A percentile compares a stretch with the other conserved stretches of the same genome.
Evolutionary conservation across 2,888 invertebrate species (phyloP).

Genomic region (Pammene fasciana): DNA sequence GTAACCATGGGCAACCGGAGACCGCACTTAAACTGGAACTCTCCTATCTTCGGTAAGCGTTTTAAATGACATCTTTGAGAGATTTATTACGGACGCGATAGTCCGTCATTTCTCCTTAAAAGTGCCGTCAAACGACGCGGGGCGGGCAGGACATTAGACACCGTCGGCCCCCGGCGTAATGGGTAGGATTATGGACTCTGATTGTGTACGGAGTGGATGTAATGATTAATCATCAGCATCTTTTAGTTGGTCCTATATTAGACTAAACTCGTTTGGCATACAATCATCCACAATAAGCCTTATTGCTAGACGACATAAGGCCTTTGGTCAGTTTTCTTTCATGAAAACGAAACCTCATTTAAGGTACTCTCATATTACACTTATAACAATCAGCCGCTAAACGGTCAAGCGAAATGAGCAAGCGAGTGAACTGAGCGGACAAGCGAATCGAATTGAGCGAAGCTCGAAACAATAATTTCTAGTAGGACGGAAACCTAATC

Average conservation of each 20-base stretch:
- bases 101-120: constrained; percentile 37
- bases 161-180: constrained; percentile 13
- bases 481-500: constrained; percentile 29
- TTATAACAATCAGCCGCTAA: constrained; percentile 1
- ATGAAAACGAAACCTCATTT: constrained; percentile 6
- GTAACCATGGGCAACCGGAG: neutral
- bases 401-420: neutral
- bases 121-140: constrained; percentile 19
- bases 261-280: too few relatives aligned
- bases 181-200: constrained; percentile 13
- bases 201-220: constrained; percentile 5
- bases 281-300: too few relatives aligned
- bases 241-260: too few relatives aligned
- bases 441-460: constrained; percentile 8
- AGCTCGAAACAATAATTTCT: constrained; percentile 16
- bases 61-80: neutral
- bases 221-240: neutral
- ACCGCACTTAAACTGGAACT: neutral
- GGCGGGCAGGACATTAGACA: constrained; percentile 15
- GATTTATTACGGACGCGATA: constrained; percentile 35
- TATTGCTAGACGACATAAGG: too few relatives aligned
- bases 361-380: constrained; percentile 11
- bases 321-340: neutral
- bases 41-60: neutral
- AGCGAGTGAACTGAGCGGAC: constrained; percentile 9